These are phyloP conservation scores for Agrotis clavis DNA, from an alignment of 2,888 invertebrate genomes.

Conservation along the genomic window DNA sequence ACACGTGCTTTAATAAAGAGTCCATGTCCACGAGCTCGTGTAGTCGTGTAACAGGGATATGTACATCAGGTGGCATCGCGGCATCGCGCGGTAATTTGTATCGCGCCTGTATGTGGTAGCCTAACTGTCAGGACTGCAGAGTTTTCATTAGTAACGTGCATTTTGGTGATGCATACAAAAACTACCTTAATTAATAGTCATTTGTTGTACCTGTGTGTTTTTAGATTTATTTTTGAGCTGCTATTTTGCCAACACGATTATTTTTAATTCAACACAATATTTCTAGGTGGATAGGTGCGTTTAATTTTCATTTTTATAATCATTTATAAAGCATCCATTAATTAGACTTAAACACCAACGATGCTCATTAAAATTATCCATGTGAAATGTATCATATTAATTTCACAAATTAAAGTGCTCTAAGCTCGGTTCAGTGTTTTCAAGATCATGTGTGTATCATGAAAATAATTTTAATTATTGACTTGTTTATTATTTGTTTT, in stretches of 20 bases:
- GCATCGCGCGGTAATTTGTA: slow-evolving; percentile 57
- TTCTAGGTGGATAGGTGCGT: not conserved
- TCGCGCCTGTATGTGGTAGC: slow-evolving; percentile 40
- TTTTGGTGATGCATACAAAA: slow-evolving; percentile 62
- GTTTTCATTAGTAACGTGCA: slow-evolving; percentile 68
- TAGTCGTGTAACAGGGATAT: slow-evolving; percentile 37
- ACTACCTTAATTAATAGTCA: slow-evolving; percentile 47
- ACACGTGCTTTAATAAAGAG: slow-evolving; percentile 64
- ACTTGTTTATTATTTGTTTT: too few species aligned
- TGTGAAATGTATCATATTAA: slow-evolving; percentile 5
- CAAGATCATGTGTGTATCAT: not conserved
- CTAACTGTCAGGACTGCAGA: slow-evolving; percentile 53
- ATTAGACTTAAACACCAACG: slow-evolving; percentile 19
- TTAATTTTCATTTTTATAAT: slow-evolving; percentile 13
- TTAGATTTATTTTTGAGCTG: not conserved
- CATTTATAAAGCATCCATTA: slow-evolving; percentile 26
- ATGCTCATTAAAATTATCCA: slow-evolving; percentile 19
- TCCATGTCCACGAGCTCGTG: slow-evolving; percentile 47
- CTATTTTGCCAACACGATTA: not conserved
- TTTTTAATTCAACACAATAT: not conserved
- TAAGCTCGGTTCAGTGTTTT: not conserved
- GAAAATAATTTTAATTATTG: too few species aligned
- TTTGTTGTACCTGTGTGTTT: slow-evolving; percentile 38
- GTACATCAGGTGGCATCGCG: slow-evolving; percentile 41
- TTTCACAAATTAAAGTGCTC: slow-evolving; percentile 1